Evolutionary conservation across 2,888 invertebrate genomes (phyloP), one percentile per base, ranked within the genome.

Genomic region (Rambutsinella grinnellia): DNA sequence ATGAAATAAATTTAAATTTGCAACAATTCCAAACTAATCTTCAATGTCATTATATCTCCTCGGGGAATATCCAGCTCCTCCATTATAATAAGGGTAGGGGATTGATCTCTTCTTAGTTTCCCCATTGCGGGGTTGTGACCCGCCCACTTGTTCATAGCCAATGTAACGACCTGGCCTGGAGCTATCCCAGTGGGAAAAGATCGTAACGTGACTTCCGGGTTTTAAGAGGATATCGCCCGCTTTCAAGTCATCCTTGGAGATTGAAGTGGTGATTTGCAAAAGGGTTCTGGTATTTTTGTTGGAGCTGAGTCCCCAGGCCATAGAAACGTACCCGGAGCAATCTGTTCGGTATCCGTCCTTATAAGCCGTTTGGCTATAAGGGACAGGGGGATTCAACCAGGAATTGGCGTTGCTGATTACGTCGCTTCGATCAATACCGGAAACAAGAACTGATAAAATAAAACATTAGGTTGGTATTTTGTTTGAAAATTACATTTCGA

Each of bases 271-370:
- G 3, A 54, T 19, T 8, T 5, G n/a, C n/a, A 13, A 3, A 24
- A 54, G 54, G 21, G 21, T 54, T 5, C 19, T 54, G 13, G 54
- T 54, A 24, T 54, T 54, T 21, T 54, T 23, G 24, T 54, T 54
- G 3, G 54, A 23, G 13, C 24, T 19, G 23, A 19, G 10, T 10
- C 8, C 24, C 54, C 54, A 54, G n/a, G 54, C 54, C 54, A 54
- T 54, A 5, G 54, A 54, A 3, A 54, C 54, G 24, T 54, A 54
- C 3, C 54, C 54, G 54, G 54, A 54, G 24, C 54, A 54, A 54
- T 54, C 54, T 13, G 54, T 54, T 19, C 54, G 19, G 23, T 23
- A 54, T 8, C 23, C 23, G 24, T 54, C 24, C 54, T 54, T 54
- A 24, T 54, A 54, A 6, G 3, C 6, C 3, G 23, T 21, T 21